Evolutionary conservation across 1,140 invertebrate species (phyloP), one percentile per base, ranked within the genome.

Genomic region (Andricus grossulariae): DNA sequence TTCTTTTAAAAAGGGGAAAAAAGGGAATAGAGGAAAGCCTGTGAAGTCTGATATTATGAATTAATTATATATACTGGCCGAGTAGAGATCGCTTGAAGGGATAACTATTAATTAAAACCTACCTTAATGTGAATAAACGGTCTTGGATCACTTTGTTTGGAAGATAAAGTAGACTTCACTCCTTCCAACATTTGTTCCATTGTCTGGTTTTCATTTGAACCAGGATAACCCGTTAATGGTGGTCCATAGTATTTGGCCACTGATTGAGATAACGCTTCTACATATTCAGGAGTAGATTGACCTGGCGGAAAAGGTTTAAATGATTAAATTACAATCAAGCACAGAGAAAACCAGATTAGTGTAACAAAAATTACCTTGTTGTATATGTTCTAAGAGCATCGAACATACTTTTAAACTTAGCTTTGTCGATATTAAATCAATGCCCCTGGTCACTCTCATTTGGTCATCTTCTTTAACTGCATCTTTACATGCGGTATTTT

Each of bases 111-210:
- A 50, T 50, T 50, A 49, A 72, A 74, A n/a, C 52, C 72, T 84
- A 90, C 90, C 87, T 89, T 90, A 74, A 91, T 87, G 51, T 91
- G 90, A 80, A 91, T 88, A 77, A 91, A 91, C n/a, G 90, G 87
- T 74, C 84, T 87, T 2, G 90, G 85, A 80, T 89, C 86, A 71
- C 84, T 86, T 74, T 86, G 86, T 54, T 87, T 87, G 7, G 86
- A 85, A 6, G 89, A 86, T 79, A 91, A 77, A 13, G 89, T 90
- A 66, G 83, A 90, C 54, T 91, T 88, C 11, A 92, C 84, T 32
- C 87, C 90, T 76, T 92, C 87, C 81, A 92, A 90, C 87, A 91
- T 90, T 82, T 91, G 86, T 52, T 90, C 86, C 7, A 87, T 76
- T 19, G 88, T 91, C 83, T 87, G 87, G 77, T 89, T 90, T 80